These are phyloP conservation scores for Platanista minor DNA, from an alignment of 2,113 vertebrate genomes.

Conservation along the genomic window DNA sequence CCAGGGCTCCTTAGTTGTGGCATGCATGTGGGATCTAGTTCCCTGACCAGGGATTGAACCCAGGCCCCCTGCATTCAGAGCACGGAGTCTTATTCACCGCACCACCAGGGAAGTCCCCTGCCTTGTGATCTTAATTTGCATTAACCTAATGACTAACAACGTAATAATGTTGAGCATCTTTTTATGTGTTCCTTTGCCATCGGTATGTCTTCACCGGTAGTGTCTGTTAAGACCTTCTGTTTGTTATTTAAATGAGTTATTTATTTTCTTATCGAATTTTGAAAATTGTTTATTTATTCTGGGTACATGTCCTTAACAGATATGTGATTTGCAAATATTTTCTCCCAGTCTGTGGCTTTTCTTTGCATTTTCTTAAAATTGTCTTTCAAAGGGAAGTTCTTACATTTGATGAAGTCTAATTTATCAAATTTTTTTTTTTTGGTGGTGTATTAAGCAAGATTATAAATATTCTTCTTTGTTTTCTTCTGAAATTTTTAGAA, in stretches of 20 bases:
- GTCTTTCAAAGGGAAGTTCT: not conserved
- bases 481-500: not conserved
- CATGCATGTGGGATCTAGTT: no score
- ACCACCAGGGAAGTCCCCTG: no score
- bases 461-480: not conserved
- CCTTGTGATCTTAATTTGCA: not conserved
- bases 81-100: no score
- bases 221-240: not conserved
- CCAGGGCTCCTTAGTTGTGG: no score
- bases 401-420: not conserved
- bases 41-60: no score
- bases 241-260: not conserved
- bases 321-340: not conserved
- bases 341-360: not conserved
- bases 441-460: not conserved
- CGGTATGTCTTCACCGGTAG: not conserved
- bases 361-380: not conserved
- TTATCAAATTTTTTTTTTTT: not conserved
- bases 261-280: not conserved
- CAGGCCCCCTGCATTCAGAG: no score
- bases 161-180: not conserved
- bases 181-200: not conserved
- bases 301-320: not conserved
- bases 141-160: not conserved
- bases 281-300: not conserved